A percentile compares a stretch with the other conserved stretches of the same genome.
These are phyloP conservation scores for Calcarius lapponicus DNA, from an alignment of 2,797 vertebrate species.

Conservation along the genomic window DNA sequence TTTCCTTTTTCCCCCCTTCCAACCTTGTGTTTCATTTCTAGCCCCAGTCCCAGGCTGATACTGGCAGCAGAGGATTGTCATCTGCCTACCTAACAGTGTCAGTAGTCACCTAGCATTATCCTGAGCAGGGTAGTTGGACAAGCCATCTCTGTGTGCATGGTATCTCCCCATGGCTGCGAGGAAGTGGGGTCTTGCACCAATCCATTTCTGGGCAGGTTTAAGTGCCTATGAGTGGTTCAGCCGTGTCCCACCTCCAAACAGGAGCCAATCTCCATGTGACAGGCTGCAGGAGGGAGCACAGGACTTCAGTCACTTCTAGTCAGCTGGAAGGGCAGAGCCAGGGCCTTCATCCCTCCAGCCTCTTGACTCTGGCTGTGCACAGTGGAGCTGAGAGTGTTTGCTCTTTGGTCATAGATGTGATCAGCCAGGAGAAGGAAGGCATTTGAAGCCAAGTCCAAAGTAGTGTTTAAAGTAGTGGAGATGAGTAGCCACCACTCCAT, in stretches of 20 bases:
- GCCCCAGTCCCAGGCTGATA: neutral
- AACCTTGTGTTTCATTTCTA: neutral
- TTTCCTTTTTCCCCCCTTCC: rapidly evolving
- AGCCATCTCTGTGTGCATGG: neutral
- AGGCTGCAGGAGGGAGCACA: neutral
- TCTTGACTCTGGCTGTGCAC: neutral
- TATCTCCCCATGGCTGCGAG: neutral
- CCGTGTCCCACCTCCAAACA: rapidly evolving
- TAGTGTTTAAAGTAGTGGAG: neutral
- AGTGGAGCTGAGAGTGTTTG: neutral
- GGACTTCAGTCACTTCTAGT: neutral
- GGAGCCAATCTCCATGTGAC: neutral
- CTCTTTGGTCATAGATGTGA: neutral
- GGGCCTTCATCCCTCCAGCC: neutral
- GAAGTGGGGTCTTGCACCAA: neutral
- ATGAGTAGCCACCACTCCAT: neutral
- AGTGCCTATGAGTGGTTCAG: neutral
- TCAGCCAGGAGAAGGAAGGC: rapidly evolving
- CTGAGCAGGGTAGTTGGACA: neutral
- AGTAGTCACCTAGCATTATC: rapidly evolving
- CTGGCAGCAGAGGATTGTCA: neutral
- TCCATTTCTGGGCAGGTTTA: no score
- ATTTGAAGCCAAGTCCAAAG: neutral
- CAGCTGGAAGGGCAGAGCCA: neutral
- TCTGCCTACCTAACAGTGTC: neutral